Percentiles rank a stretch among this genome's conserved stretches.
These are phyloP conservation scores for Drosophila micromelanica DNA, from an alignment of 1,140 invertebrate genomes.

Conservation along the genomic window DNA sequence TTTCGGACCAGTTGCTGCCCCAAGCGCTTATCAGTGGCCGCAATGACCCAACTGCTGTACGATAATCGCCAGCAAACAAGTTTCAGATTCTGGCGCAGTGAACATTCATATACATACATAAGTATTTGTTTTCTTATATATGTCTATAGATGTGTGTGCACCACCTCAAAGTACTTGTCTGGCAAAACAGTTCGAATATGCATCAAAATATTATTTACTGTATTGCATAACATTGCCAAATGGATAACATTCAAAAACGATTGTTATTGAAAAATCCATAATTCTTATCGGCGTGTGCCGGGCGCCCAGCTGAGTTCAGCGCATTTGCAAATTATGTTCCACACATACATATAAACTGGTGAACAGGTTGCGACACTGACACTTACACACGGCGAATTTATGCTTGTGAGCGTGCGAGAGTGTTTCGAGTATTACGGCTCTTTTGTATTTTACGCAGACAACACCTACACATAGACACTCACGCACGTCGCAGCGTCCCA, in stretches of 20 bases:
- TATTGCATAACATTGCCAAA: conserved; percentile 57
- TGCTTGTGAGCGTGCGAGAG: conserved; percentile 16
- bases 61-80: conserved; percentile 65
- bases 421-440: conserved; percentile 16
- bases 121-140: neutral
- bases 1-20: conserved; percentile 13
- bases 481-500: conserved; percentile 24
- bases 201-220: conserved; percentile 16
- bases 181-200: conserved; percentile 32
- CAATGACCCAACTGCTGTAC: conserved; percentile 48
- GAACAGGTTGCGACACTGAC: conserved; percentile 64
- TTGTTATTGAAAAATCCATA: conserved; percentile 56
- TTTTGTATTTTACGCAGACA: conserved; percentile 36
- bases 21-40: conserved; percentile 35
- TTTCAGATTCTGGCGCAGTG: conserved; percentile 38
- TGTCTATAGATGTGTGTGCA: neutral
- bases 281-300: conserved; percentile 52
- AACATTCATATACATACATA: conserved; percentile 4
- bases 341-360: conserved; percentile 13
- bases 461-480: conserved; percentile 20
- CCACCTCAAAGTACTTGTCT: conserved; percentile 10
- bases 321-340: conserved; percentile 19
- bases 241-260: conserved; percentile 2
- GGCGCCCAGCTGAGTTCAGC: conserved; percentile 43
- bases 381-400: conserved; percentile 15